These are phyloP conservation scores for Taurulus bubalis DNA, from an alignment of 2,113 vertebrate genomes.

Conservation along the genomic window DNA sequence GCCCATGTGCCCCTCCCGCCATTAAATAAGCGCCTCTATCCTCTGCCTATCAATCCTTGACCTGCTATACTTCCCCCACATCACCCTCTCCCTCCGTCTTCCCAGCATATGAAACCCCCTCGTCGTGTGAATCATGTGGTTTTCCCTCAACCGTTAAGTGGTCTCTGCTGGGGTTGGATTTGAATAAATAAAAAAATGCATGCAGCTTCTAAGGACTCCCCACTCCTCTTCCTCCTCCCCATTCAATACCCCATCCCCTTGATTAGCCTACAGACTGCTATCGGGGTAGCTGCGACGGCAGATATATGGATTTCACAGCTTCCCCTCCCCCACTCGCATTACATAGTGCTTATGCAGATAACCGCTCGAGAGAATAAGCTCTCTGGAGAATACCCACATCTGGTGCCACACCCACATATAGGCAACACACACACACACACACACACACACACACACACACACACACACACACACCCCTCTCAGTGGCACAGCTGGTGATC, in stretches of 20 bases:
- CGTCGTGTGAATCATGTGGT: not conserved
- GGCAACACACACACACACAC: constrained; percentile 3
- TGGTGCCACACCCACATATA: constrained; percentile 49
- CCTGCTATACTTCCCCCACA: not conserved
- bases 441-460: not conserved
- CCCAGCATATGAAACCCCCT: constrained; percentile 3
- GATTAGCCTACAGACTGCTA: constrained; percentile 38
- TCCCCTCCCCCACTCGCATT: constrained; percentile 51
- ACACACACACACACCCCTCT: constrained; percentile 7
- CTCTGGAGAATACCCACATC: constrained; percentile 63
- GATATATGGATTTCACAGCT: constrained; percentile 62
- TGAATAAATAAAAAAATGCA: constrained; percentile 2
- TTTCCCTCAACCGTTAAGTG: constrained; percentile 1
- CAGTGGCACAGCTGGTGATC: constrained; percentile 57
- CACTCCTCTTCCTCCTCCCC: no score
- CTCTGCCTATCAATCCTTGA: not conserved
- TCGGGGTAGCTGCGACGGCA: constrained; percentile 33
- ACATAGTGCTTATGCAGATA: constrained; percentile 62
- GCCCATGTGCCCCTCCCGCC: constrained; percentile 25
- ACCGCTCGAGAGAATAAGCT: constrained; percentile 60
- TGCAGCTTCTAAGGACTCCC: constrained; percentile 12
- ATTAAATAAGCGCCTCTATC: constrained; percentile 13
- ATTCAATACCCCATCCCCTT: constrained; percentile 6
- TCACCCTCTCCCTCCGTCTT: not conserved
- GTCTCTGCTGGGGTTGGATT: not conserved